These are phyloP conservation scores for Andrena hattorfiana DNA, from an alignment of 2,888 invertebrate species.

Conservation along the genomic window DNA sequence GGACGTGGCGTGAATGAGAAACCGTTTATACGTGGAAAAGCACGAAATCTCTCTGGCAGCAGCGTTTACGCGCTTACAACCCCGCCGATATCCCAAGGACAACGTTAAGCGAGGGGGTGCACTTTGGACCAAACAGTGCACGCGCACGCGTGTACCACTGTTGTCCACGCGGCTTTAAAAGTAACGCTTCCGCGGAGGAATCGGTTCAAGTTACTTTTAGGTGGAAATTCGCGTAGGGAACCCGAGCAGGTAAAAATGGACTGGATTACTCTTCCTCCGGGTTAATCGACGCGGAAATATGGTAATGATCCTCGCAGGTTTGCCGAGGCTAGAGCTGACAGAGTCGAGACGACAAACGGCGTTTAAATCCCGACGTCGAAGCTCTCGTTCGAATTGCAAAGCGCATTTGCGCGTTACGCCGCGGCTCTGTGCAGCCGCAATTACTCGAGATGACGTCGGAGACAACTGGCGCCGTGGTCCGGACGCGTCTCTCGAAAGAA, in stretches of 20 bases:
- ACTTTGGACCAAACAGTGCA: too few relatives aligned
- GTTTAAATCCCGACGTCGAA: slow-evolving; percentile 44
- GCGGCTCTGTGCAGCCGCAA: slow-evolving; percentile 56
- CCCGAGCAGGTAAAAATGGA: too few relatives aligned
- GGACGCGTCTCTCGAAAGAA: slow-evolving; percentile 42
- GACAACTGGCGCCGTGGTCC: slow-evolving; percentile 37
- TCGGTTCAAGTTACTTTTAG: too few relatives aligned
- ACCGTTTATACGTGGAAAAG: too few relatives aligned
- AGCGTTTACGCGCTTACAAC: too few relatives aligned
- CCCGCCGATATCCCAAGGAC: too few relatives aligned
- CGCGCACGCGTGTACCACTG: too few relatives aligned
- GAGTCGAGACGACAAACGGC: slow-evolving; percentile 23
- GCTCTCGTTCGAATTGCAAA: slow-evolving; percentile 60
- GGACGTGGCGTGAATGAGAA: slow-evolving; percentile 31
- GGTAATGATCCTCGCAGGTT: slow-evolving; percentile 8
- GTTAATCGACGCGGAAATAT: slow-evolving; percentile 19
- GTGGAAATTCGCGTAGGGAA: background rate
- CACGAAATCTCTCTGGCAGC: too few relatives aligned
- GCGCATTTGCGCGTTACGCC: slow-evolving; percentile 56
- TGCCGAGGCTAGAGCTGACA: background rate
- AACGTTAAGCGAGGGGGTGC: too few relatives aligned
- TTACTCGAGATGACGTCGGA: slow-evolving; percentile 58
- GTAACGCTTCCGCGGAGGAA: too few relatives aligned
- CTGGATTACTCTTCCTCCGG: background rate
- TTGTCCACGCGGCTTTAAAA: too few relatives aligned